Evolutionary conservation across 1,140 invertebrate genomes (phyloP).

Genomic region (Drosophila nasuta): DNA sequence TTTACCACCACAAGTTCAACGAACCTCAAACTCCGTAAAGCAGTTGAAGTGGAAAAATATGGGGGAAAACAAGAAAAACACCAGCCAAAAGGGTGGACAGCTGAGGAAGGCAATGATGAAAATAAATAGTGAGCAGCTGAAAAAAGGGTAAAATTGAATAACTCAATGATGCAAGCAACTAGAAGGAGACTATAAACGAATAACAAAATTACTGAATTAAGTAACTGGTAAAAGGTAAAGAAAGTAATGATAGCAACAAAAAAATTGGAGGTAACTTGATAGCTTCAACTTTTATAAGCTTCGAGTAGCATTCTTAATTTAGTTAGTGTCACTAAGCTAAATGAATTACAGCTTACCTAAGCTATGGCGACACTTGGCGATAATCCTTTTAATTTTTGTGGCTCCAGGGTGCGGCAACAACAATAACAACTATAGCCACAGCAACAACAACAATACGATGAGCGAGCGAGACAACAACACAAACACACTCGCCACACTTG

Average conservation of each 20-base stretch:
- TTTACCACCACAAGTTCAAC: constrained; percentile 74
- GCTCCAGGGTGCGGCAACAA: constrained; percentile 67
- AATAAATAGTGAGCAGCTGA: too few species aligned
- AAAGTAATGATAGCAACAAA: too few species aligned
- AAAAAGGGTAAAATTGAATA: too few species aligned
- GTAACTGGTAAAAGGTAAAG: too few species aligned
- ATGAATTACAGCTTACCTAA: constrained; percentile 57
- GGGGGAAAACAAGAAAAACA: constrained; percentile 23
- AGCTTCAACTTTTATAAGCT: background rate
- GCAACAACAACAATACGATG: constrained; percentile 30
- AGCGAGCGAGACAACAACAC: constrained; percentile 35
- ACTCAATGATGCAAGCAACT: too few species aligned
- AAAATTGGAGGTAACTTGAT: too few species aligned
- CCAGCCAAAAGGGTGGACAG: constrained; percentile 20
- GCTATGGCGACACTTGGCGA: constrained; percentile 34
- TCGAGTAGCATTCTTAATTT: background rate
- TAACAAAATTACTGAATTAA: too few species aligned
- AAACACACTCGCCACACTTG: constrained; percentile 66
- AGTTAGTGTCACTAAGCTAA: constrained; percentile 7
- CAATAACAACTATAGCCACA: too few species aligned
- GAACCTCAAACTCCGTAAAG: constrained; percentile 60
- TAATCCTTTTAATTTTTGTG: constrained; percentile 72
- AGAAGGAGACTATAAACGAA: too few species aligned
- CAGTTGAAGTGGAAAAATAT: constrained; percentile 45
- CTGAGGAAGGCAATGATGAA: background rate